Conservation (phyloP, 1,140 invertebrate genomes). For the Megalopta genalis region DNA sequence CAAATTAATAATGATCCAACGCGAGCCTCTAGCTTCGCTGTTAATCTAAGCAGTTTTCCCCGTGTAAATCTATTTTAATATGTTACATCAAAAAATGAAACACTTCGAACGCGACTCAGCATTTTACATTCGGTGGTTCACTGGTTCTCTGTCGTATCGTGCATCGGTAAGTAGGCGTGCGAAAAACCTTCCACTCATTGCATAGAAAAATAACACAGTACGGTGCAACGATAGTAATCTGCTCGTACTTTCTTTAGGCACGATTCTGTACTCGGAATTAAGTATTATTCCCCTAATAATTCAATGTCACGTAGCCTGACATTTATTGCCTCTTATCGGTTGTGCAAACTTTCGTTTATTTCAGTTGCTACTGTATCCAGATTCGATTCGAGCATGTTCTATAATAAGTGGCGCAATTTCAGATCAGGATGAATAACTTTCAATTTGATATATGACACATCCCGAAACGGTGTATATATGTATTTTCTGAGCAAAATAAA, state of each 20-base stretch:
- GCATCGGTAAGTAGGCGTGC: background rate
- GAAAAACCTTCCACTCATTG: background rate
- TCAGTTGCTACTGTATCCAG: background rate
- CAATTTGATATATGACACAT: too few species aligned
- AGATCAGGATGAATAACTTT: background rate
- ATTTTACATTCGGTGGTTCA: too few species aligned
- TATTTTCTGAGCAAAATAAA: too few species aligned
- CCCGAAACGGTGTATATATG: too few species aligned
- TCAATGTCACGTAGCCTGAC: background rate
- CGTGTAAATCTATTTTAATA: too few species aligned
- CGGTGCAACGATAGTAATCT: background rate
- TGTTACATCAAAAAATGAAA: too few species aligned
- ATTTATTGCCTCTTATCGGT: background rate
- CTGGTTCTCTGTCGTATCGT: background rate
- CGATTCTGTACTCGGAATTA: too few species aligned
- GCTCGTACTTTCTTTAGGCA: too few species aligned
- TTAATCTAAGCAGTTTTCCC: too few species aligned
- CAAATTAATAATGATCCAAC: too few species aligned
- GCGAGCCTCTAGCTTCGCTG: too few species aligned
- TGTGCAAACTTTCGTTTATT: background rate
- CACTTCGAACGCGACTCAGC: too few species aligned
- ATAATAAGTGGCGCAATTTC: background rate
- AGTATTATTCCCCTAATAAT: background rate
- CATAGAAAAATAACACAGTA: background rate
- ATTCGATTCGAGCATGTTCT: background rate